Base-by-base conservation (phyloP, 2,113 vertebrate genomes). In the Apodemus speciosus region DNA sequence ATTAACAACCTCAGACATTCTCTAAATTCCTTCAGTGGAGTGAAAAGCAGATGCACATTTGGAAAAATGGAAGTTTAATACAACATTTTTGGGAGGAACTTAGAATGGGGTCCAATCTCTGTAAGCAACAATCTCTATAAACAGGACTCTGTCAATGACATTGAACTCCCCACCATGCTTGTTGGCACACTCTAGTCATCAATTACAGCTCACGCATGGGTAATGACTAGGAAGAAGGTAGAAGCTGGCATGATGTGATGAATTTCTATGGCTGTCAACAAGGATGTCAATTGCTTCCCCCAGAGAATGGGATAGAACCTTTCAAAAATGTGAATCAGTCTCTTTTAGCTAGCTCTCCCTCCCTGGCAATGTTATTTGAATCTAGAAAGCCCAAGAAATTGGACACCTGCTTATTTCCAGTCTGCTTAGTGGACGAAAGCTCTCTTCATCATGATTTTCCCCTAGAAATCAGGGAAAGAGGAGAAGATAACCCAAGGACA, bases 1-100 rank as follows among this genome's bases (percentile, higher is more conserved):
- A 95, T 94, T 95, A 97, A 93, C 92, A 95, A 56, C 95, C 97
- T 97, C 96, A 95, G 96, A 95, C 71, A 81, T 91, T 6, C 35
- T 40, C 88, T 96, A 92, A 87, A 56, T 94, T 97, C 69, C 56
- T 60, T 85, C 23, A 83, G 85, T 21, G 84, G 69, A 92, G 38
- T 25, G 73, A 92, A 91, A 97, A 95, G 73, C 72, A 97, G 80
- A 97, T 46, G 35, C 10, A 20, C 51, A 93, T 43, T 83, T 49
- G 75, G 53, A 9, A 95, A 92, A 94, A 86, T 62, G 2, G 62
- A 85, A 81, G 79, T 92, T 11, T 95, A 73, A 95, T 49, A 80
- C 66, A 90, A 89, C 86, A 25, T 0, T 68, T 3, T 75, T 96
- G 69, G 76, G 60, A 23, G 62, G 40, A 46, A 83, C 91, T 93